Evolutionary conservation across 2,888 invertebrate genomes (phyloP).

Genomic region (Yponomeuta malinellus): DNA sequence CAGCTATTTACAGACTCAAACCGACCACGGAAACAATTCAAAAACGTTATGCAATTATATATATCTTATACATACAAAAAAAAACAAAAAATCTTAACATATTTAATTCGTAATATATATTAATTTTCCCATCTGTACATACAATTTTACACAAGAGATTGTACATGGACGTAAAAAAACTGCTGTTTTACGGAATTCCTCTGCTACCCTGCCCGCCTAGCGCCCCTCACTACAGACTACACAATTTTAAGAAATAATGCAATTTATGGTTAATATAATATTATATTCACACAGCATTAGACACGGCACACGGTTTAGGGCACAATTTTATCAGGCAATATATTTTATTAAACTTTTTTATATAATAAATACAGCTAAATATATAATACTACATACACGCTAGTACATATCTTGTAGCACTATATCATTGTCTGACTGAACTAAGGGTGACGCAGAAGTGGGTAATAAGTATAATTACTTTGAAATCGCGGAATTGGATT

Average conservation of each 20-base stretch:
- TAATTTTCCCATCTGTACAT: slow-evolving; percentile 72
- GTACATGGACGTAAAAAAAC: slow-evolving; percentile 55
- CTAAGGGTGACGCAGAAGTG: slow-evolving; percentile 28
- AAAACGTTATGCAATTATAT: slow-evolving; percentile 27
- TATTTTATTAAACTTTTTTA: slow-evolving; percentile 35
- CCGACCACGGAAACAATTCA: slow-evolving; percentile 31
- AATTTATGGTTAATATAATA: slow-evolving; percentile 21
- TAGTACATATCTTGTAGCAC: slow-evolving; percentile 52
- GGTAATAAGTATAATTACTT: slow-evolving; percentile 24
- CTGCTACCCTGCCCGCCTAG: not conserved
- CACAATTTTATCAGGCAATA: slow-evolving; percentile 62
- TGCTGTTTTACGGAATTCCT: slow-evolving; percentile 20
- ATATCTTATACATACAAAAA: slow-evolving; percentile 1
- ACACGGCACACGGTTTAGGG: slow-evolving; percentile 62
- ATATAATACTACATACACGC: slow-evolving; percentile 44
- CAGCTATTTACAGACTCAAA: slow-evolving; percentile 45
- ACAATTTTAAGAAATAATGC: slow-evolving; percentile 29
- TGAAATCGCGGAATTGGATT: slow-evolving; percentile 25
- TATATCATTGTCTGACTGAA: slow-evolving; percentile 50
- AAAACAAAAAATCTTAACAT: slow-evolving; percentile 52
- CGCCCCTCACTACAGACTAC: slow-evolving; percentile 11
- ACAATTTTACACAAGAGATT: slow-evolving; percentile 72
- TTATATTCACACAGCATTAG: slow-evolving; percentile 33
- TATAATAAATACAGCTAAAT: slow-evolving; percentile 27
- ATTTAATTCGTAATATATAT: slow-evolving; percentile 55